A percentile compares a stretch with the other conserved stretches of the same genome.
phyloP scores from a whole-genome alignment of 2,113 vertebrate species.

The Nycticryphes semicollaris region DNA sequence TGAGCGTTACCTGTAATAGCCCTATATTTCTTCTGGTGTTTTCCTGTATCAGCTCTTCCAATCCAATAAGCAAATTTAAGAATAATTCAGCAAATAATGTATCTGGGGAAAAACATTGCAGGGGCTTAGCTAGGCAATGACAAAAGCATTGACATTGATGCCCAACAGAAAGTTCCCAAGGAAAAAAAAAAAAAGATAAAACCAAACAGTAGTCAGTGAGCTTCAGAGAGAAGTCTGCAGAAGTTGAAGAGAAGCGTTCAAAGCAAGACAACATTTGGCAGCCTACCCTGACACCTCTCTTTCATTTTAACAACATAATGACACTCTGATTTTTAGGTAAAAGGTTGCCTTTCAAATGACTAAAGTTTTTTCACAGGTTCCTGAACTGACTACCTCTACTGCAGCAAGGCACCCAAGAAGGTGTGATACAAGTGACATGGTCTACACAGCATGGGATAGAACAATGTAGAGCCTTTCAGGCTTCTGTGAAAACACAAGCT shows the following conservation, averaged over 20 bases:
- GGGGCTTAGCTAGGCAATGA: not conserved
- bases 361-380: not conserved
- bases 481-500: not conserved
- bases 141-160: not conserved
- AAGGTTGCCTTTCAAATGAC: not conserved
- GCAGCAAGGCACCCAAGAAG: not conserved
- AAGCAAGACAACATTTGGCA: not conserved
- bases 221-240: not conserved
- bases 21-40: not conserved
- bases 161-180: not conserved
- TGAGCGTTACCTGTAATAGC: accelerated
- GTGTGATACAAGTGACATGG: not conserved
- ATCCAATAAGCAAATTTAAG: not conserved
- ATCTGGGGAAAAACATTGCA: not conserved
- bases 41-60: not conserved
- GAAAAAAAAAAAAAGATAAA: not conserved
- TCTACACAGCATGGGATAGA: not conserved
- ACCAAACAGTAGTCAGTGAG: not conserved
- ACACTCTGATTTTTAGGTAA: not conserved
- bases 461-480: not conserved
- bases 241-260: not conserved
- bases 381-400: not conserved
- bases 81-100: not conserved
- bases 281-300: not conserved
- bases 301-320: not conserved